Evolutionary conservation across 2,113 vertebrate genomes (phyloP).

Genomic region (Elephas maximus): DNA sequence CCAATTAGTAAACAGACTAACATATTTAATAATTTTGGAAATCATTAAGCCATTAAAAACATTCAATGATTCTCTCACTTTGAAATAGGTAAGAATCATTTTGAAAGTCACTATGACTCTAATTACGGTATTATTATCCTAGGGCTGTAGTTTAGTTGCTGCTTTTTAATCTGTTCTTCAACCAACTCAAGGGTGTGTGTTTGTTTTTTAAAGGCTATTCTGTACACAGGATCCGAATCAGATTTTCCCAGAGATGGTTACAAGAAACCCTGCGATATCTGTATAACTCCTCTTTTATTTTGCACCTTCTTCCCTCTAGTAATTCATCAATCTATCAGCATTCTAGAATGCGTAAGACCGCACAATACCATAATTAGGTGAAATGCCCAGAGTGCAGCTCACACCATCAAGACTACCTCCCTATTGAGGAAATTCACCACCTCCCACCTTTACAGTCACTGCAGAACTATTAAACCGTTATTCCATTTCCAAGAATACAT

Average conservation of each 20-base stretch:
- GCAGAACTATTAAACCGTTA: background rate
- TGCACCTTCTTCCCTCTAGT: background rate
- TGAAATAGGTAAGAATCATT: background rate
- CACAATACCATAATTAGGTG: background rate
- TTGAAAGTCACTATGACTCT: background rate
- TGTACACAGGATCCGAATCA: background rate
- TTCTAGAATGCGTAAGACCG: background rate
- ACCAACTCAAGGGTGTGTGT: background rate
- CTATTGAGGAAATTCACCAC: background rate
- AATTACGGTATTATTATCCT: background rate
- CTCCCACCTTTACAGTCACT: background rate
- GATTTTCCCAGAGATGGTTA: background rate
- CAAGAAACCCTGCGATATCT: background rate
- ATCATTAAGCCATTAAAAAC: slow-evolving; percentile 24
- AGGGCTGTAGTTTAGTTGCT: background rate
- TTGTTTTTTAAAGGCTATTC: background rate
- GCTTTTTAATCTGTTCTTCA: slow-evolving; percentile 1
- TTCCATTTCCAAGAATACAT: slow-evolving; percentile 76
- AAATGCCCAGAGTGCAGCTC: background rate
- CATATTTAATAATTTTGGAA: slow-evolving; percentile 7
- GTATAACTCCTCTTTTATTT: background rate
- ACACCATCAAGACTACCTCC: background rate
- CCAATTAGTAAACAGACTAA: background rate
- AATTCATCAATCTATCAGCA: background rate
- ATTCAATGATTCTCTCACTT: background rate